Percentiles rank a stretch among this genome's conserved stretches.
phyloP scores from a whole-genome alignment of 2,113 vertebrate genomes.

The Isurus oxyrinchus region DNA sequence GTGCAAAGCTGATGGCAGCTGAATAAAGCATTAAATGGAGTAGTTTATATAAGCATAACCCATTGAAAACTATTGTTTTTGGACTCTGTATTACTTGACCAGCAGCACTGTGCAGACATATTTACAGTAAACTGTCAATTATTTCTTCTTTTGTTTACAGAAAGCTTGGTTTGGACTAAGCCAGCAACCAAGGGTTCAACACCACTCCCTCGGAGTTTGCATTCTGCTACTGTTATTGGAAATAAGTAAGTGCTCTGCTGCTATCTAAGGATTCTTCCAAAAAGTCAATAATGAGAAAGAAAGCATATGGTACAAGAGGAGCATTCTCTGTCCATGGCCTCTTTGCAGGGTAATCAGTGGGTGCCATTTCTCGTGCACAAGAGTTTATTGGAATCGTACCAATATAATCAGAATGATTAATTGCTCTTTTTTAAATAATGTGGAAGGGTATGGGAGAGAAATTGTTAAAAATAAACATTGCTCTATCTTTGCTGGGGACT shows the following conservation, averaged over 20 bases:
- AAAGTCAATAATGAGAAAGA: not conserved
- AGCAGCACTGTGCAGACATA: not conserved
- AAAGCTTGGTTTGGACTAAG: constrained; percentile 86
- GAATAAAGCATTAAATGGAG: not conserved
- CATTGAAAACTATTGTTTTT: not conserved
- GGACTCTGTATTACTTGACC: not conserved
- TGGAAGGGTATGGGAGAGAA: not conserved
- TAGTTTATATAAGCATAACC: not conserved
- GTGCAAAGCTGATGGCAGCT: not conserved
- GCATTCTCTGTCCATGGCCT: not conserved
- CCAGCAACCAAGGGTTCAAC: constrained; percentile 73
- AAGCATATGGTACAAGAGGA: not conserved
- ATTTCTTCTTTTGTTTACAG: constrained; percentile 52
- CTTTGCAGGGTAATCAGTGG: not conserved
- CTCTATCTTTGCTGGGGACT: not conserved
- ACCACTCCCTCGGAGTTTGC: constrained; percentile 87
- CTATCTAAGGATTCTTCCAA: not conserved
- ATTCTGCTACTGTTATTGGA: constrained; percentile 85
- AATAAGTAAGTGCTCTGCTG: constrained; percentile 73
- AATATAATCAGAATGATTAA: not conserved
- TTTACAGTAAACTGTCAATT: constrained; percentile 37
- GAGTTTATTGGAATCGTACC: not conserved
- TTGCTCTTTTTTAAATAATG: not conserved
- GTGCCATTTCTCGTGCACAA: not conserved
- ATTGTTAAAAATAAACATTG: not conserved